Evolutionary conservation across 2,888 invertebrate species (phyloP).

Genomic region (Drosophila nr. perissopoda): DNA sequence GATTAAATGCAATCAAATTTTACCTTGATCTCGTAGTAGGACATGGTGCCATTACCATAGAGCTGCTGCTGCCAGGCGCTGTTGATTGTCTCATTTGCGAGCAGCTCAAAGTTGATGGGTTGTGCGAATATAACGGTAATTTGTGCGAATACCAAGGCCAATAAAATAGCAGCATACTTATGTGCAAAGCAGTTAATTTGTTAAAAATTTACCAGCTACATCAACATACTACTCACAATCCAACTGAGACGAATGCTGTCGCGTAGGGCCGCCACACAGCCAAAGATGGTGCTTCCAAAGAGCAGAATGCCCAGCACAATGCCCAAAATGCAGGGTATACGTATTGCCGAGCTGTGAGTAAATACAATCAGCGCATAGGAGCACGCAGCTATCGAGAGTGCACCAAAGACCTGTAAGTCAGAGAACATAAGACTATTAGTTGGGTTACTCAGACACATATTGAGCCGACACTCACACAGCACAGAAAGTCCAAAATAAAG

Average conservation of each 20-base stretch:
- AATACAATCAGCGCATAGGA: slow-evolving; percentile 69
- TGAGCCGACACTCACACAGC: slow-evolving; percentile 70
- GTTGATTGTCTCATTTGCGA: slow-evolving; percentile 73
- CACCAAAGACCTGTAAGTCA: slow-evolving; percentile 63
- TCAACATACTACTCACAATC: slow-evolving; percentile 64
- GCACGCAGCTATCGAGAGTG: slow-evolving; percentile 70
- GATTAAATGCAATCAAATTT: background rate
- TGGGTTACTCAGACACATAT: slow-evolving; percentile 2
- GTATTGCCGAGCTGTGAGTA: slow-evolving; percentile 63
- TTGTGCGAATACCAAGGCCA: slow-evolving; percentile 69
- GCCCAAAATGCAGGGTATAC: slow-evolving; percentile 77
- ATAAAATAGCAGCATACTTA: slow-evolving; percentile 71
- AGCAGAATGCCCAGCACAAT: slow-evolving; percentile 69
- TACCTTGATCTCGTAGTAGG: slow-evolving; percentile 77
- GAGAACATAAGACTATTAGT: background rate
- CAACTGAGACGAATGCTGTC: slow-evolving; percentile 70
- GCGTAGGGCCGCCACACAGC: slow-evolving; percentile 66
- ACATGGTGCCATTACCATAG: slow-evolving; percentile 58
- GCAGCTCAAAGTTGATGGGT: slow-evolving; percentile 68
- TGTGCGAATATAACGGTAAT: slow-evolving; percentile 73
- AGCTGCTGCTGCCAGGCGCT: slow-evolving; percentile 72
- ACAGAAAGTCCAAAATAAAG: slow-evolving; percentile 78
- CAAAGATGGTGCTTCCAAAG: slow-evolving; percentile 71
- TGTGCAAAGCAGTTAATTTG: background rate
- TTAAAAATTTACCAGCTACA: too few relatives aligned